Evolutionary conservation across 2,888 invertebrate species (phyloP).

Genomic region (Melanargia galathea): DNA sequence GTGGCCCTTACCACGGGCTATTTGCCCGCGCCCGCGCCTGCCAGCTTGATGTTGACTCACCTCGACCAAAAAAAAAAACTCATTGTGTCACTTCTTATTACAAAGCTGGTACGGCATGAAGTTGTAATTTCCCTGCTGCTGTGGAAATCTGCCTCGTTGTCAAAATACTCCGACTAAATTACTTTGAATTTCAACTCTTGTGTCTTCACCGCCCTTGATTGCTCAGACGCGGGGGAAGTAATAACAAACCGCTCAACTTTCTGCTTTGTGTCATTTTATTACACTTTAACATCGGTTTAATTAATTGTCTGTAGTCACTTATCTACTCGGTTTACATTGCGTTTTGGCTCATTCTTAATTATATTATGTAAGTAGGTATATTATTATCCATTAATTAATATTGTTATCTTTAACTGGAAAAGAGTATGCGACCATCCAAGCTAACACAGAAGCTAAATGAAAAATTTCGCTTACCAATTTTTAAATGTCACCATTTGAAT

Average conservation of each 20-base stretch:
- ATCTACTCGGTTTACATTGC: background rate
- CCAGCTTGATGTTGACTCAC: slow-evolving; percentile 57
- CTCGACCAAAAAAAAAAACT: slow-evolving; percentile 71
- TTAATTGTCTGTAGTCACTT: background rate
- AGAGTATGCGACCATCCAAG: background rate
- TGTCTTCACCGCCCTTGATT: slow-evolving; percentile 28
- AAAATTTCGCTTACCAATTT: background rate
- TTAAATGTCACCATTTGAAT: background rate
- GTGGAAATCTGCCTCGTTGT: slow-evolving; percentile 60
- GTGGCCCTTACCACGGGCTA: slow-evolving; percentile 71
- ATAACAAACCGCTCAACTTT: slow-evolving; percentile 31
- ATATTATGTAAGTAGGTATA: too few species aligned
- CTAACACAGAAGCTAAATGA: background rate
- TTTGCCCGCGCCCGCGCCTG: slow-evolving; percentile 67
- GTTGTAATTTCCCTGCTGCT: slow-evolving; percentile 64
- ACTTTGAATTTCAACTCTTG: slow-evolving; percentile 27
- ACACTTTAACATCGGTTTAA: slow-evolving; percentile 6
- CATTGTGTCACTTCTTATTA: slow-evolving; percentile 73
- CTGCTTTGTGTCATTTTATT: slow-evolving; percentile 14
- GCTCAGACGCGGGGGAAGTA: slow-evolving; percentile 20
- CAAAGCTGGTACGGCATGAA: slow-evolving; percentile 61
- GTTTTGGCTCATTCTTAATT: too few species aligned
- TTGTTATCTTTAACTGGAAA: background rate
- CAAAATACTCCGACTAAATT: slow-evolving; percentile 44
- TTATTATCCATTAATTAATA: too few species aligned